Conservation (phyloP, 2,113 vertebrate genomes). For the Hystrix cristata region DNA sequence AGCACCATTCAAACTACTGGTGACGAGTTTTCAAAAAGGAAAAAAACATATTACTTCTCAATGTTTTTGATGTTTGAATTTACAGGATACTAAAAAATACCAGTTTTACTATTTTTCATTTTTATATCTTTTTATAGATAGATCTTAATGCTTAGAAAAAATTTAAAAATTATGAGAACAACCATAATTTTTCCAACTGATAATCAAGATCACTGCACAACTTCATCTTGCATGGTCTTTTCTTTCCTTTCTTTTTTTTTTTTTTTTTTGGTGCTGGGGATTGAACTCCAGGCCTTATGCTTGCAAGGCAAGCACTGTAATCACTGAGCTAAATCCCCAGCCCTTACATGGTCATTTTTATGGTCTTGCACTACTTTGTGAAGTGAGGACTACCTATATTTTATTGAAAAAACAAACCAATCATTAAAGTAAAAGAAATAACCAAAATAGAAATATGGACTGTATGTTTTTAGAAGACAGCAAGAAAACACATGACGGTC, state of each 20-base stretch:
- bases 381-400: background rate
- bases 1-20: background rate
- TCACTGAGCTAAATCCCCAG: too few species aligned
- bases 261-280: too few species aligned
- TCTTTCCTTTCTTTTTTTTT: too few species aligned
- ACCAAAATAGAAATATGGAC: background rate
- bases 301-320: too few species aligned
- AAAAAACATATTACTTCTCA: slow-evolving; percentile 6
- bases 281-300: too few species aligned
- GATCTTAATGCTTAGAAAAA: slow-evolving; percentile 41
- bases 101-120: slow-evolving; percentile 26
- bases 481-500: background rate
- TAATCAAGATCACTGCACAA: background rate
- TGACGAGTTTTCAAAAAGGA: slow-evolving; percentile 1
- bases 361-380: background rate
- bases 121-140: slow-evolving; percentile 5
- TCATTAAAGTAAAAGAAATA: background rate
- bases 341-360: background rate
- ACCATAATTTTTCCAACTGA: background rate
- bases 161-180: background rate
- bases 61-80: background rate
- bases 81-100: background rate
- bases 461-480: background rate
- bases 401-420: slow-evolving; percentile 47
- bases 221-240: background rate